phyloP scores from a whole-genome alignment of 2,797 vertebrate species.

The Ibycter americanus region DNA sequence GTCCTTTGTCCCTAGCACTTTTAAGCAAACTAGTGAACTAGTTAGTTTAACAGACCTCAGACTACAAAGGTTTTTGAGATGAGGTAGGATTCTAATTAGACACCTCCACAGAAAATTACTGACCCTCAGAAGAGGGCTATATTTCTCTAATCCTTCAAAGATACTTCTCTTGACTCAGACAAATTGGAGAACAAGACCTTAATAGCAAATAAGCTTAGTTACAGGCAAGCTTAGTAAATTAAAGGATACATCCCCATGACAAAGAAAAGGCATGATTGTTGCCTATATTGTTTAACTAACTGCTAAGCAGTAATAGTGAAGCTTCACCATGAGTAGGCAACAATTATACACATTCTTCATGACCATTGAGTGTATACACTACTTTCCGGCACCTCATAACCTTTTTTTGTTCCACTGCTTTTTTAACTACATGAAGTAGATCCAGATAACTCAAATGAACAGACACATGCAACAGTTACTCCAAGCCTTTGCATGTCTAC shows the following conservation, averaged over 20 bases:
- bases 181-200: not conserved
- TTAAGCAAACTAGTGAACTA: not conserved
- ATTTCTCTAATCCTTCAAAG: constrained; percentile 26
- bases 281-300: not conserved
- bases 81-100: not conserved
- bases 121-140: not conserved
- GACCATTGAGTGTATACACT: not conserved
- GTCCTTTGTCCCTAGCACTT: not conserved
- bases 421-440: not conserved
- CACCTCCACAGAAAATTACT: not conserved
- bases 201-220: not conserved
- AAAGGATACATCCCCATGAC: not conserved
- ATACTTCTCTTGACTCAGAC: not conserved
- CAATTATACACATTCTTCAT: not conserved
- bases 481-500: not conserved
- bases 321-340: not conserved
- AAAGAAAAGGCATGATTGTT: not conserved
- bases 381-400: not conserved
- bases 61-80: not conserved
- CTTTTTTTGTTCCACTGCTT: not conserved
- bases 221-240: not conserved
- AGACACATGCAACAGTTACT: not conserved
- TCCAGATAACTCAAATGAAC: not conserved
- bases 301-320: not conserved
- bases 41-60: not conserved